Evolutionary conservation across 2,797 vertebrate species (phyloP).

Genomic region (Rhabdomys pumilio): DNA sequence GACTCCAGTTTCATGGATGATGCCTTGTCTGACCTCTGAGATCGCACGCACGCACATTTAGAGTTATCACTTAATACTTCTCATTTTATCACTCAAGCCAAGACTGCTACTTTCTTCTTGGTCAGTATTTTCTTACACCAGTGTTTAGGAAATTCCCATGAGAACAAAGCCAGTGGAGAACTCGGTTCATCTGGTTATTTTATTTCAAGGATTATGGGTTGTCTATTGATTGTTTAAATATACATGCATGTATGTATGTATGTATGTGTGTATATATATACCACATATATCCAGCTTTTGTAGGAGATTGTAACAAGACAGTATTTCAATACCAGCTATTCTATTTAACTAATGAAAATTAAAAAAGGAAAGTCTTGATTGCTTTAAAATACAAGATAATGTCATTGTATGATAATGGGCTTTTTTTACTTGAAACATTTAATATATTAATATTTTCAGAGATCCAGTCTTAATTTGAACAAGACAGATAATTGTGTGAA

Average conservation of each 20-base stretch:
- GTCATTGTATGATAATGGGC: background rate
- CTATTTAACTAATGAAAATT: background rate
- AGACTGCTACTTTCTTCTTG: background rate
- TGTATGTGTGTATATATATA: background rate
- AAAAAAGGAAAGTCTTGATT: constrained; percentile 17
- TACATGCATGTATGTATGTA: background rate
- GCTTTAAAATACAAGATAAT: constrained; percentile 52
- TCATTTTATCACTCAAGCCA: constrained; percentile 5
- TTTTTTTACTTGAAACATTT: background rate
- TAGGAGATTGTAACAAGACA: background rate
- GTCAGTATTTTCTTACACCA: background rate
- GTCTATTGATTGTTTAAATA: background rate
- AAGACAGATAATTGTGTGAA: constrained; percentile 18
- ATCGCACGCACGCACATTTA: background rate
- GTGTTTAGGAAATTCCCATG: background rate
- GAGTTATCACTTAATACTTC: background rate
- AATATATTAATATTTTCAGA: constrained; percentile 4
- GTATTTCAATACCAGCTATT: background rate
- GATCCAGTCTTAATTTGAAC: constrained; percentile 19
- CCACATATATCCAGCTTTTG: background rate
- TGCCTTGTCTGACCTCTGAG: too few species aligned
- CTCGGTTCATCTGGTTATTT: background rate
- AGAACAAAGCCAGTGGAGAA: background rate
- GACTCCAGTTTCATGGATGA: too few species aligned
- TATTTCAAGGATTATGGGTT: background rate